A percentile compares a stretch with the other conserved stretches of the same genome.
Conservation (phyloP, 2,888 invertebrate species). For the Leptopterna dolabrata region DNA sequence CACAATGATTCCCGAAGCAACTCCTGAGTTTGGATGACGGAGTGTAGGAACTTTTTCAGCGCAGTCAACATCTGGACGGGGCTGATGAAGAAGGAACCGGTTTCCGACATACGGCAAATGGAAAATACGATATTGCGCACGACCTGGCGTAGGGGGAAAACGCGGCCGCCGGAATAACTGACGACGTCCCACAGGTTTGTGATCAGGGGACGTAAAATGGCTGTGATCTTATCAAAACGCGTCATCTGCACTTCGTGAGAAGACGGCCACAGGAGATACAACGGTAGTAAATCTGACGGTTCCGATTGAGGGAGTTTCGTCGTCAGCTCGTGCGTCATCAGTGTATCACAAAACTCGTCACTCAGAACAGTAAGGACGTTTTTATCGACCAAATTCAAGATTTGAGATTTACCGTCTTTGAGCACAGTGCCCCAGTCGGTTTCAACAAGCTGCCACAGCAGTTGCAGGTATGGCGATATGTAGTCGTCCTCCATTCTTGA, state of each 20-base stretch:
- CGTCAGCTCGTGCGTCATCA: constrained; percentile 40
- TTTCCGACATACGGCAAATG: background rate
- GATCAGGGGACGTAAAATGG: background rate
- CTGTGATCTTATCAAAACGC: background rate
- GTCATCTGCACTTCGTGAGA: background rate
- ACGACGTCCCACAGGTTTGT: background rate
- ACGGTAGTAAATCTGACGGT: background rate
- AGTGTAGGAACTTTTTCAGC: background rate
- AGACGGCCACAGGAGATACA: background rate
- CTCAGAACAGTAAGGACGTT: constrained; percentile 8
- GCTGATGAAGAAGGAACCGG: background rate
- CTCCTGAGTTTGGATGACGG: background rate
- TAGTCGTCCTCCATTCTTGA: constrained; percentile 51
- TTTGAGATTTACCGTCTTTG: constrained; percentile 39
- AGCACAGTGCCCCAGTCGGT: constrained; percentile 14
- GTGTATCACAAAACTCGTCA: constrained; percentile 53
- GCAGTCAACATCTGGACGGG: background rate
- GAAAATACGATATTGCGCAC: background rate
- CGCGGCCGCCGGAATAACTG: background rate
- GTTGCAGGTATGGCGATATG: constrained; percentile 52
- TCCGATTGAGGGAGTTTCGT: background rate
- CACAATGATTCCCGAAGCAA: background rate
- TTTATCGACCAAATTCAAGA: constrained; percentile 31
- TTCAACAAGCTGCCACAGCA: constrained; percentile 53
- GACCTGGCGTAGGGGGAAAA: background rate